A percentile compares a stretch with the other conserved stretches of the same genome.
Evolutionary conservation across 1,140 invertebrate genomes (phyloP).

Genomic region (Drosophila grimshawi): DNA sequence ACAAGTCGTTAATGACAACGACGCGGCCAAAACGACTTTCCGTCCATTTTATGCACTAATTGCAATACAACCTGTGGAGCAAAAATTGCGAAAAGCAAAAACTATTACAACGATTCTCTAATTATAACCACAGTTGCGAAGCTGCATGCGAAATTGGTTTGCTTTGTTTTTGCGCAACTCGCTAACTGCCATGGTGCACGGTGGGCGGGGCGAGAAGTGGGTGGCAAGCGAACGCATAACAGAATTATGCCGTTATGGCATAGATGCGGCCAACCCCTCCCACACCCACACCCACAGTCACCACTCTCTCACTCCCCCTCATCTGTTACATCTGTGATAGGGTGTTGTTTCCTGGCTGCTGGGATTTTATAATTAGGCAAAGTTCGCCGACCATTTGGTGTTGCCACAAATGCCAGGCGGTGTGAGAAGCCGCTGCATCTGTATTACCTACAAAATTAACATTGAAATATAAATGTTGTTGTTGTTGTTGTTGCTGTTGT

Average conservation of each 20-base stretch:
- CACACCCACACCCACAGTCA: neutral
- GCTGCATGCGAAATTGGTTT: conserved; percentile 42
- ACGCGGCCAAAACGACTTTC: conserved; percentile 17
- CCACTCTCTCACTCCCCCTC: too few relatives aligned
- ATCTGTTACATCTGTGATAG: conserved; percentile 1
- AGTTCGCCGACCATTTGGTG: conserved; percentile 63
- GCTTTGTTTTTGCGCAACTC: conserved; percentile 18
- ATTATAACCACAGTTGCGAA: conserved; percentile 6
- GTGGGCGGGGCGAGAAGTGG: too few relatives aligned
- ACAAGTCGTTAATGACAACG: conserved; percentile 60
- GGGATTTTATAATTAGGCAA: conserved; percentile 79
- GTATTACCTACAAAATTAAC: conserved; percentile 60
- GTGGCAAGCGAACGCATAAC: conserved; percentile 30
- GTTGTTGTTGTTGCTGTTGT: conserved; percentile 40
- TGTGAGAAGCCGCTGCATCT: conserved; percentile 30
- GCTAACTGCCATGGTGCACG: neutral
- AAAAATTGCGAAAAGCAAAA: conserved; percentile 39
- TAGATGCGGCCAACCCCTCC: conserved; percentile 13
- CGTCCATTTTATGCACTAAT: conserved; percentile 63
- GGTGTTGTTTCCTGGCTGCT: conserved; percentile 48
- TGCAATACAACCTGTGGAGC: conserved; percentile 73
- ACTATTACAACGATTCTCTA: conserved; percentile 26
- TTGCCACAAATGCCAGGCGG: conserved; percentile 42
- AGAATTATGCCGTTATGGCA: conserved; percentile 44
- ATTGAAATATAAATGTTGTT: conserved; percentile 64